phyloP scores from a whole-genome alignment of 2,888 invertebrate genomes.

The Thysanoteuthis rhombus region DNA sequence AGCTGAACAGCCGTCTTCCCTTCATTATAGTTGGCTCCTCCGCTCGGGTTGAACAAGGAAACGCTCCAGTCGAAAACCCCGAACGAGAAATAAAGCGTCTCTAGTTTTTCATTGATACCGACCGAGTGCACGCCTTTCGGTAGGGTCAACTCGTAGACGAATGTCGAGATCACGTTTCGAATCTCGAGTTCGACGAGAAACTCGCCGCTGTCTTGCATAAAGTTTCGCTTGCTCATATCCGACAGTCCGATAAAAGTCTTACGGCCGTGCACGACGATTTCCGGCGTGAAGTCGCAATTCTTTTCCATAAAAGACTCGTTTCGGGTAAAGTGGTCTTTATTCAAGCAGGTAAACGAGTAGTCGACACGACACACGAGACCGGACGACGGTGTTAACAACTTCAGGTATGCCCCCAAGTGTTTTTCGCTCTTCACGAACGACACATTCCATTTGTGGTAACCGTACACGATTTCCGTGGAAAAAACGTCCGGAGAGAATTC shows the following conservation, averaged over 20 bases:
- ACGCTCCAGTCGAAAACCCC: slow-evolving; percentile 86
- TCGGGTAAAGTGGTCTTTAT: slow-evolving; percentile 81
- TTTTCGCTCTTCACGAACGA: slow-evolving; percentile 82
- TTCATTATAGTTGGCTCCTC: slow-evolving; percentile 53
- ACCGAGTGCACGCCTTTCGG: slow-evolving; percentile 67
- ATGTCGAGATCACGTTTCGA: slow-evolving; percentile 80
- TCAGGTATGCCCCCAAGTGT: slow-evolving; percentile 81
- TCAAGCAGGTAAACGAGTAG: slow-evolving; percentile 82
- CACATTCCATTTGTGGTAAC: slow-evolving; percentile 84
- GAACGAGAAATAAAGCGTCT: slow-evolving; percentile 80
- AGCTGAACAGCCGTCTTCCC: slow-evolving; percentile 69
- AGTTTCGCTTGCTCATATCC: slow-evolving; percentile 71
- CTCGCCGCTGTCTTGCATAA: slow-evolving; percentile 83
- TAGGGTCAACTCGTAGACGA: slow-evolving; percentile 77
- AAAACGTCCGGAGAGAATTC: slow-evolving; percentile 84
- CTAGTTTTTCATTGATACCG: slow-evolving; percentile 67
- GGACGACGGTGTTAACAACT: slow-evolving; percentile 80
- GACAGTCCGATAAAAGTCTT: slow-evolving; percentile 62
- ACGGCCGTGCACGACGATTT: slow-evolving; percentile 60
- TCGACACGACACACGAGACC: slow-evolving; percentile 82
- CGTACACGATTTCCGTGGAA: slow-evolving; percentile 83
- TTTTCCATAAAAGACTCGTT: slow-evolving; percentile 84
- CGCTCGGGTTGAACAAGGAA: slow-evolving; percentile 60
- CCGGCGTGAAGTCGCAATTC: slow-evolving; percentile 73
- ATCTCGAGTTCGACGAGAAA: slow-evolving; percentile 83